Evolutionary conservation across 2,113 vertebrate species (phyloP), one percentile per base, ranked within the genome.

Genomic region (Syngnathus scovelli): DNA sequence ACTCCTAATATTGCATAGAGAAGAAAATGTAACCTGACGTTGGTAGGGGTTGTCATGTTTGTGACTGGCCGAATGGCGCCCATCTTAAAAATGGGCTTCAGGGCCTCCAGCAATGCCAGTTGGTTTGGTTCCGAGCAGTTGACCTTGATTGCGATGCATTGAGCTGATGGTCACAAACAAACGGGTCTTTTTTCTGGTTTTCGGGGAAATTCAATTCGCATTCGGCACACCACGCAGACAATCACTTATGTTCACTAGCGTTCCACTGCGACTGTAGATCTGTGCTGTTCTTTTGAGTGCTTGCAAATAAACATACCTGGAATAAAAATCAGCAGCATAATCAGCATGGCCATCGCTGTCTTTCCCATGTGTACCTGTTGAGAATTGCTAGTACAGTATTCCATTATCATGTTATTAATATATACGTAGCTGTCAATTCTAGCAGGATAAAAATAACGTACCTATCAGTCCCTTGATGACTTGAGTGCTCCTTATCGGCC

Each of bases 1-100:
- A 92, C 91, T 72, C 85, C 91, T 4, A 91, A 71, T 33, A 91
- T 90, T 8, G 83, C 88, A 23, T 89, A 90, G 64, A 92, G 19
- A 36, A 61, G 82, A 69, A 91, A 88, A 67, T 0, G 48, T 0
- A 55, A 44, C 43, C 1, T 68, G 81, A 91, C 39, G 12, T 82
- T 78, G 18, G 75, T 89, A 41, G 23, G 0, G 6, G 85, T 84
- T 1, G 44, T 48, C 43, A 79, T 49, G 78, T 81, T 71, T 46
- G 64, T 51, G 33, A 91, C 90, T 0, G 91, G 91, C 1, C 90
- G 76, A 11, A 92, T 75, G 68, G 63, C 27, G 1, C 39, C 83
- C 49, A 83, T 70, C 21, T 70, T 61, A 13, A 89, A 84, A 23
- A 86, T 15, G 0, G 72, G 86, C 19, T 38, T 44, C 67, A 92